Conservation (phyloP, 64 coral and sea anemone genomes). For the Orbicella faveolata region DNA sequence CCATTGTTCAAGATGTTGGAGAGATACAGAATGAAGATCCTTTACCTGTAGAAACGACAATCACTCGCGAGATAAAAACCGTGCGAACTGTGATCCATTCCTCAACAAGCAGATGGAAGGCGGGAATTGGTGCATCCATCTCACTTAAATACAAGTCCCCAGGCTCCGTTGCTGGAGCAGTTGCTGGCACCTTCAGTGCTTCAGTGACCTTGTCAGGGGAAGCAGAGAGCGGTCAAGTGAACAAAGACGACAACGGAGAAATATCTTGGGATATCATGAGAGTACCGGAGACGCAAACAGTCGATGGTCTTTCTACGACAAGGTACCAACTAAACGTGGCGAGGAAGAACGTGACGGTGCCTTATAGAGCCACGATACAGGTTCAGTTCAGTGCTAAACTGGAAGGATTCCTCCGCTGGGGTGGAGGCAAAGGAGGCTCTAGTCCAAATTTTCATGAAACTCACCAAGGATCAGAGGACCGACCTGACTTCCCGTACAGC, state of each 20-base stretch:
- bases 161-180: slow-evolving; percentile 6
- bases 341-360: slow-evolving; percentile 6
- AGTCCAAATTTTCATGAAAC: slow-evolving; percentile 54
- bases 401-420: slow-evolving; percentile 69
- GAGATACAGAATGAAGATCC: slow-evolving; percentile 38
- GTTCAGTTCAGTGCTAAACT: slow-evolving; percentile 61
- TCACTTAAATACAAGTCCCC: slow-evolving; percentile 48
- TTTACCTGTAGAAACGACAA: background rate
- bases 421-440: slow-evolving; percentile 52
- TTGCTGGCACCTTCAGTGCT: background rate
- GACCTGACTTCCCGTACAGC: slow-evolving; percentile 21
- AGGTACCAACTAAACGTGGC: slow-evolving; percentile 18
- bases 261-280: slow-evolving; percentile 23
- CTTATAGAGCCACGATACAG: slow-evolving; percentile 60
- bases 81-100: slow-evolving; percentile 66
- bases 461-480: background rate
- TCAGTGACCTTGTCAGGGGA: slow-evolving; percentile 14
- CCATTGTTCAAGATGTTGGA: slow-evolving; percentile 47
- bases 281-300: background rate
- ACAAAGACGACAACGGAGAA: slow-evolving; percentile 20
- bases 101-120: slow-evolving; percentile 42
- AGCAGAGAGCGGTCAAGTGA: slow-evolving; percentile 5
- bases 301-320: background rate
- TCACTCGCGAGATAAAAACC: slow-evolving; percentile 37
- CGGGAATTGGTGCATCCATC: slow-evolving; percentile 45